A percentile compares a stretch with the other conserved stretches of the same genome.
phyloP scores from a whole-genome alignment of 2,113 vertebrate genomes.

The Morone chrysops region DNA sequence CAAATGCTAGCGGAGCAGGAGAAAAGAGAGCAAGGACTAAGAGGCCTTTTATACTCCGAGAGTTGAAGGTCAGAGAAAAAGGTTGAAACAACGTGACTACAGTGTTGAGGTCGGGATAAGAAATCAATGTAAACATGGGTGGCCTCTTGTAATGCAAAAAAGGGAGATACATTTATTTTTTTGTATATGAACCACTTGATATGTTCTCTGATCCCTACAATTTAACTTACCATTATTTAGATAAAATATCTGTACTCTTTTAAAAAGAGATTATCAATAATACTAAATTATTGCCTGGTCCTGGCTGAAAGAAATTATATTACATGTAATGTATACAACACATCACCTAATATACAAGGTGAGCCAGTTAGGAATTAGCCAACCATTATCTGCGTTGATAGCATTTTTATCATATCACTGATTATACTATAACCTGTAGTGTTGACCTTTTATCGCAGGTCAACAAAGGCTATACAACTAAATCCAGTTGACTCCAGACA shows the following conservation, averaged over 20 bases:
- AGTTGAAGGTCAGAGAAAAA: not conserved
- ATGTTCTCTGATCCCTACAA: not conserved
- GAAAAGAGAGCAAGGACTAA: not conserved
- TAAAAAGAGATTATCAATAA: not conserved
- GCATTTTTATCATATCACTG: not conserved
- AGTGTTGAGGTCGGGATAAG: not conserved
- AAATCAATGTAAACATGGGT: not conserved
- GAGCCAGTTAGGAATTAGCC: not conserved
- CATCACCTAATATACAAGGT: not conserved
- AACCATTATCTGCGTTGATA: not conserved
- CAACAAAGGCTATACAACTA: not conserved
- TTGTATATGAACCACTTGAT: not conserved
- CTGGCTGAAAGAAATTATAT: not conserved
- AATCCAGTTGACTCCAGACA: no score
- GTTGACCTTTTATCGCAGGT: not conserved
- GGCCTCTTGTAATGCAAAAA: no score
- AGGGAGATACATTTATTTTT: no score
- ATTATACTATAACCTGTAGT: not conserved
- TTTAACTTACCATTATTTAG: no score
- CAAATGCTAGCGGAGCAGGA: conserved; percentile 46
- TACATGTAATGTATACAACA: not conserved
- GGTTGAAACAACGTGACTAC: not conserved
- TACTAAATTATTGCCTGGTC: not conserved
- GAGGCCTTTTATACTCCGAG: not conserved
- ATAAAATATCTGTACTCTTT: no score